These are phyloP conservation scores for Amorpha juglandis DNA, from an alignment of 2,888 invertebrate species.

Conservation along the genomic window DNA sequence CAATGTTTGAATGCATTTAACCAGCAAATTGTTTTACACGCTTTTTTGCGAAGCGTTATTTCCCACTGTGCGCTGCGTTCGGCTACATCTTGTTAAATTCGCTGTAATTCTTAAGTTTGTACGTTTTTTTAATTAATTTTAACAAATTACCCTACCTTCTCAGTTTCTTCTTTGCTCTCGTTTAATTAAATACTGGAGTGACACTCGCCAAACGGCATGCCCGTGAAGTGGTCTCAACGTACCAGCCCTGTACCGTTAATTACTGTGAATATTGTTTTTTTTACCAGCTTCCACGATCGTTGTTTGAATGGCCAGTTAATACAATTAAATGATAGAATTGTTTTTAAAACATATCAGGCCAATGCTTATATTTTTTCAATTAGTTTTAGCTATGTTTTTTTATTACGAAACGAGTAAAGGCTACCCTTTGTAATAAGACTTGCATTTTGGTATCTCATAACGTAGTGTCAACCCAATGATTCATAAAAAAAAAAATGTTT, in stretches of 20 bases:
- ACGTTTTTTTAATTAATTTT: constrained; percentile 83
- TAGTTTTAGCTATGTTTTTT: no score
- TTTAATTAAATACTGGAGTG: constrained; percentile 84
- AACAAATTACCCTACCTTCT: constrained; percentile 82
- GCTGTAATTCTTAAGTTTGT: constrained; percentile 64
- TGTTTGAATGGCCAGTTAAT: not conserved
- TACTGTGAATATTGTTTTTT: constrained; percentile 36
- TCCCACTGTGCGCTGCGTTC: constrained; percentile 29
- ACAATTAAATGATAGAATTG: not conserved
- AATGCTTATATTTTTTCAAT: no score
- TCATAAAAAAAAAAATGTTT: no score
- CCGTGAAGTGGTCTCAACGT: constrained; percentile 53
- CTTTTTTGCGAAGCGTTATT: not conserved
- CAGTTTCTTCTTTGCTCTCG: constrained; percentile 76
- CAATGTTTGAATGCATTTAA: not conserved
- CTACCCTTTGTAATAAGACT: no score
- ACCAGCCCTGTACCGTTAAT: constrained; percentile 65
- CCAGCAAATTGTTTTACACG: not conserved
- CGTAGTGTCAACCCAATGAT: no score
- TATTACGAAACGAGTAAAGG: no score
- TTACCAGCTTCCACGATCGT: constrained; percentile 24
- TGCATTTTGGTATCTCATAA: no score
- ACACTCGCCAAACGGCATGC: constrained; percentile 67
- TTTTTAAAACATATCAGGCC: no score
- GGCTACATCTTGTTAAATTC: constrained; percentile 65